Evolutionary conservation across 2,888 invertebrate species (phyloP).

Genomic region (Eristalis arbustorum): DNA sequence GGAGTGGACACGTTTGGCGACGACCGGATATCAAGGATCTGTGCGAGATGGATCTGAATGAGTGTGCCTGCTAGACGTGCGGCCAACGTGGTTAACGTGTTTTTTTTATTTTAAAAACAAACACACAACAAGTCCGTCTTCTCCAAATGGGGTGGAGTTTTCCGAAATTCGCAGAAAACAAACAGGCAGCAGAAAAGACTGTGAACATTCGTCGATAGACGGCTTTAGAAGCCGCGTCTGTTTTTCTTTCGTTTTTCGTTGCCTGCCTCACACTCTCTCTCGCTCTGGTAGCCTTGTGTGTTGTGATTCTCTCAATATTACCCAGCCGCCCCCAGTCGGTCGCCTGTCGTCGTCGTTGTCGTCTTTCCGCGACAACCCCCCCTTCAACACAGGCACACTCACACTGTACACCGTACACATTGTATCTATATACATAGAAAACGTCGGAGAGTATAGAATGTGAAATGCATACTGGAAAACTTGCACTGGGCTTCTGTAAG

Average conservation of each 20-base stretch:
- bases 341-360: not conserved
- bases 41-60: not conserved
- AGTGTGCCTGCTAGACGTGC: conserved; percentile 20
- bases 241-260: not conserved
- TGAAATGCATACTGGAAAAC: conserved; percentile 68
- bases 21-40: conserved; percentile 9
- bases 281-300: conserved; percentile 22
- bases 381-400: conserved; percentile 12
- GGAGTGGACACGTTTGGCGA: not conserved
- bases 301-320: conserved; percentile 37
- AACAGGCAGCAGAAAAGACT: conserved; percentile 7
- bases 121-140: conserved; percentile 60
- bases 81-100: conserved; percentile 40
- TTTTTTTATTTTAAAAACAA: conserved; percentile 48
- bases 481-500: conserved; percentile 72
- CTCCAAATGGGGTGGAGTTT: conserved; percentile 69
- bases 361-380: not conserved
- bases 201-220: conserved; percentile 28
- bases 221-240: conserved; percentile 15
- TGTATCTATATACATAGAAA: conserved; percentile 25
- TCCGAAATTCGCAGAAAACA: conserved; percentile 48
- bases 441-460: conserved; percentile 45
- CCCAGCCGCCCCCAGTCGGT: conserved; percentile 5
- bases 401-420: conserved; percentile 3
- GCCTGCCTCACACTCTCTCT: conserved; percentile 42